A percentile compares a stretch with the other conserved stretches of the same genome.
Evolutionary conservation across 2,797 vertebrate species (phyloP).

Genomic region (Propithecus deckenii): DNA sequence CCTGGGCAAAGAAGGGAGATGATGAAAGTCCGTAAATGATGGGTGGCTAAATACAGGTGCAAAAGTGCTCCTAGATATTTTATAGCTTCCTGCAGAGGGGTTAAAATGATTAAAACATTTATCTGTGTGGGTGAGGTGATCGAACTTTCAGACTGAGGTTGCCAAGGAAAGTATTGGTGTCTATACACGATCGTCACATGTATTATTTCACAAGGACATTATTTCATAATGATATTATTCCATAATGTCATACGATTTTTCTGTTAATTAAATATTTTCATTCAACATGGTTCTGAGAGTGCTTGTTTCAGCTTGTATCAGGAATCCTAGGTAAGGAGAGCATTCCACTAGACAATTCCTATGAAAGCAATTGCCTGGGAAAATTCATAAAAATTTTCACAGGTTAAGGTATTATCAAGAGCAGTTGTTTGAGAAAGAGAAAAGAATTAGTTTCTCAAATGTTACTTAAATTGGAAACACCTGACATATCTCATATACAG

Average conservation of each 20-base stretch:
- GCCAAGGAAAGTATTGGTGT: neutral
- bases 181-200: neutral
- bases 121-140: neutral
- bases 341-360: neutral
- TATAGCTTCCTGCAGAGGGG: neutral
- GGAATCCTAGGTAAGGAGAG: neutral
- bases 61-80: neutral
- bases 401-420: neutral
- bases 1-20: neutral
- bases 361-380: neutral
- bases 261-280: neutral
- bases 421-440: neutral
- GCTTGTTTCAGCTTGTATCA: neutral
- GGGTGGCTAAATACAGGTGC: neutral
- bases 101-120: neutral
- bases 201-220: neutral
- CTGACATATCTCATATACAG: neutral
- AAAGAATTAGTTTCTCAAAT: constrained; percentile 2
- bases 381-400: neutral
- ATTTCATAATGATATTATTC: neutral
- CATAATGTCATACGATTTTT: neutral
- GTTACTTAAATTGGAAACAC: neutral
- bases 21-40: neutral
- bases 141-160: neutral
- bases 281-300: neutral